A percentile compares a stretch with the other conserved stretches of the same genome.
These are phyloP conservation scores for Latheticus oryzae DNA, from an alignment of 2,888 invertebrate species.

Conservation along the genomic window DNA sequence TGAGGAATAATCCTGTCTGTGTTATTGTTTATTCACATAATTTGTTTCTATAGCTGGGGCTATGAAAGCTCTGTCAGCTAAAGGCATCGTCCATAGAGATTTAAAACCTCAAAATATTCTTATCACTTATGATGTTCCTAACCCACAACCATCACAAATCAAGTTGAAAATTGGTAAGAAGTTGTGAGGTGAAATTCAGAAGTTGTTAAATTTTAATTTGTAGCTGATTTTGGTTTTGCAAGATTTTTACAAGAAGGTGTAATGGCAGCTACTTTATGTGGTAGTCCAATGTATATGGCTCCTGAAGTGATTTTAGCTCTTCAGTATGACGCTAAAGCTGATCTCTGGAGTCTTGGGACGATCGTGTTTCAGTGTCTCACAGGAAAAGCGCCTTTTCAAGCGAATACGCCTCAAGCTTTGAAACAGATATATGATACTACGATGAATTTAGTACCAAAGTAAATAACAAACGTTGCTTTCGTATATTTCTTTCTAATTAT, in stretches of 20 bases:
- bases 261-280: slow-evolving; percentile 99
- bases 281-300: slow-evolving; percentile 99
- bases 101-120: slow-evolving; percentile 99
- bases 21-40: too few relatives aligned
- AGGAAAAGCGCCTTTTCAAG: slow-evolving; percentile 98
- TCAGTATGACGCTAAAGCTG: slow-evolving; percentile 98
- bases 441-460: slow-evolving; percentile 90
- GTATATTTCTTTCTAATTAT: too few relatives aligned
- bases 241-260: slow-evolving; percentile 98
- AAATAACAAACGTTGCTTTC: slow-evolving; percentile 63
- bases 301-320: slow-evolving; percentile 99
- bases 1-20: slow-evolving; percentile 62
- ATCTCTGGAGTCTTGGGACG: slow-evolving; percentile 98
- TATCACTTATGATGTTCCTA: slow-evolving; percentile 83
- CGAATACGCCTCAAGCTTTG: slow-evolving; percentile 96
- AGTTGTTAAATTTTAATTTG: slow-evolving; percentile 54
- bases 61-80: slow-evolving; percentile 96
- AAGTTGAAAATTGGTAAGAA: slow-evolving; percentile 94
- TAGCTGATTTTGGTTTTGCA: slow-evolving; percentile 99
- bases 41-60: slow-evolving; percentile 83
- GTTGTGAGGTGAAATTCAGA: slow-evolving; percentile 14
- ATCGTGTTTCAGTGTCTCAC: slow-evolving; percentile 92
- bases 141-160: slow-evolving; percentile 85
- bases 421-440: slow-evolving; percentile 98
- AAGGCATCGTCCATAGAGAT: slow-evolving; percentile 98